A percentile compares a stretch with the other conserved stretches of the same genome.
These are phyloP conservation scores for Isaurus tuberculatus DNA, from an alignment of 92 coral and sea anemone genomes.

Conservation along the genomic window DNA sequence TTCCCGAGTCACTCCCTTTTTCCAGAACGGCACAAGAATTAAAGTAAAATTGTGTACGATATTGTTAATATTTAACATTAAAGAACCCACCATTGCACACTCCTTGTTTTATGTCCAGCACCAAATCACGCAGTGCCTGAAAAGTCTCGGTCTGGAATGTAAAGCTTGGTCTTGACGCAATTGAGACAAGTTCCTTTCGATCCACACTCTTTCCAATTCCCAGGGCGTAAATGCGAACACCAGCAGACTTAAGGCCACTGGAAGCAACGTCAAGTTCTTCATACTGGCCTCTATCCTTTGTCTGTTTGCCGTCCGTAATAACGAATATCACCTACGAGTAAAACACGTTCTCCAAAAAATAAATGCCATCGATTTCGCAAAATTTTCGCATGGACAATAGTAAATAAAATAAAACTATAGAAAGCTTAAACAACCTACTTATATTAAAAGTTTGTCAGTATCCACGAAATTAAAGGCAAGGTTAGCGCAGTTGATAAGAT, in stretches of 20 bases:
- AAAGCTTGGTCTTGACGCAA: constrained; percentile 23
- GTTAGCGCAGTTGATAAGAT: too few relatives aligned
- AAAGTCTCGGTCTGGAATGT: constrained; percentile 10
- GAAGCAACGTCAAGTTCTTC: constrained; percentile 52
- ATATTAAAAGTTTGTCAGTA: too few relatives aligned
- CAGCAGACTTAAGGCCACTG: constrained; percentile 48
- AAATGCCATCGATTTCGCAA: background rate
- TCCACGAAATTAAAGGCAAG: too few relatives aligned
- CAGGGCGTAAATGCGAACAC: constrained; percentile 55
- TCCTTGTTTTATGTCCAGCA: constrained; percentile 30
- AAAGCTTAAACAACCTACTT: too few relatives aligned
- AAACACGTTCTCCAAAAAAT: background rate
- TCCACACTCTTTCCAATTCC: constrained; percentile 55
- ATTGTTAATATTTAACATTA: background rate
- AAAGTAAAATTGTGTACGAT: background rate
- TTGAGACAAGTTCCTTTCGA: constrained; percentile 31
- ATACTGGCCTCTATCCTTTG: constrained; percentile 32
- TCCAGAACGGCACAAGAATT: background rate
- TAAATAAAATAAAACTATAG: too few relatives aligned
- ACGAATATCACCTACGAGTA: constrained; percentile 30
- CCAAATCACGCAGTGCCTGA: constrained; percentile 10
- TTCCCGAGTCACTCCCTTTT: too few relatives aligned
- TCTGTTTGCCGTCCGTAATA: constrained; percentile 34
- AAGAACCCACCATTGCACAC: constrained; percentile 11
- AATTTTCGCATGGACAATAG: too few relatives aligned